These are phyloP conservation scores for Carterocephalus palaemon DNA, from an alignment of 2,888 invertebrate genomes.

Conservation along the genomic window DNA sequence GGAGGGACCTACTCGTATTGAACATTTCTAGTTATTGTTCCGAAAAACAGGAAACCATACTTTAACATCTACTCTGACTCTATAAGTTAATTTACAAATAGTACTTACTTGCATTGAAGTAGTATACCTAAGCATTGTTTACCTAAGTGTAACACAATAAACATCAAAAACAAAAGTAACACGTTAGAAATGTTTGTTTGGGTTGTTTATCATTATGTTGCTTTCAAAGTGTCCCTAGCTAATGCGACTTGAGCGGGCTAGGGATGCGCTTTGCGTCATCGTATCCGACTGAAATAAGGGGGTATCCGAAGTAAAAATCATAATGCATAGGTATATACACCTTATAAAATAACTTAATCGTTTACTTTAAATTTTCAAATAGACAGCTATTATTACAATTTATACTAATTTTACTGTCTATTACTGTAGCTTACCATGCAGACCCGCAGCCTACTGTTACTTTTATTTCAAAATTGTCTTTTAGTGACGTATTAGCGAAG, in stretches of 20 bases:
- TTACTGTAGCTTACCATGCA: too few species aligned
- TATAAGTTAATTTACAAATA: conserved; percentile 12
- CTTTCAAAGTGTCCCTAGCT: conserved; percentile 11
- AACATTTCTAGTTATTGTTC: conserved; percentile 2
- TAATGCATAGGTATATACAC: background rate
- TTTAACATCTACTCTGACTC: background rate
- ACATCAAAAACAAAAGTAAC: conserved; percentile 13
- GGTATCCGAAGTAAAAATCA: too few species aligned
- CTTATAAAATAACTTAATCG: background rate
- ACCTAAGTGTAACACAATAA: conserved; percentile 7
- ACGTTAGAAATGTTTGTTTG: conserved; percentile 21
- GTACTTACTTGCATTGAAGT: conserved; percentile 3
- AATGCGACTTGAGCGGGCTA: conserved; percentile 12
- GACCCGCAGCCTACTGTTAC: too few species aligned
- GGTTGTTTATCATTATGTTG: conserved; percentile 9
- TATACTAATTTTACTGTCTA: too few species aligned
- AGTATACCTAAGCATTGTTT: conserved; percentile 17
- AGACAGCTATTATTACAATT: too few species aligned
- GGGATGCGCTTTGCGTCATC: background rate
- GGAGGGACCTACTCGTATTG: too few species aligned
- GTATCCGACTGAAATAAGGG: background rate
- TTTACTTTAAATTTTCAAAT: too few species aligned
- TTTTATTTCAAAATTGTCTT: too few species aligned
- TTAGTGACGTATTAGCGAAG: too few species aligned
- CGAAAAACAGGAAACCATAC: conserved; percentile 15